These are phyloP conservation scores for Leptatherina wallacei DNA, from an alignment of 2,797 vertebrate genomes.

Conservation along the genomic window DNA sequence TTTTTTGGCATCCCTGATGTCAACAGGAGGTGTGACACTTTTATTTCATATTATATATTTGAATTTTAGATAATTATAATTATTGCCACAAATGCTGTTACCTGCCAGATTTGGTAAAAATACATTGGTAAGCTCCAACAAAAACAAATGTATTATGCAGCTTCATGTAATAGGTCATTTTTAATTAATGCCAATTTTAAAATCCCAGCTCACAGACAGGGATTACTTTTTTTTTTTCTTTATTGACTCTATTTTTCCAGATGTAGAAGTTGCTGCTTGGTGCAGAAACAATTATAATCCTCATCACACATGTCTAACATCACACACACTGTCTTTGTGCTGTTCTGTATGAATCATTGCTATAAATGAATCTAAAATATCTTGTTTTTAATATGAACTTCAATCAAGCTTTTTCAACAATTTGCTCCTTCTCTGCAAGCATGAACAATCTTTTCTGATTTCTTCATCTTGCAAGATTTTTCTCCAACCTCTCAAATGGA, in stretches of 20 bases:
- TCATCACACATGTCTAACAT: no score
- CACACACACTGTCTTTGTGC: no score
- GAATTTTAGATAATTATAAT: not conserved
- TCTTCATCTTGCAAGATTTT: constrained; percentile 46
- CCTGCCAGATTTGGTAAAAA: not conserved
- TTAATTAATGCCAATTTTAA: no score
- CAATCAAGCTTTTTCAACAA: not conserved
- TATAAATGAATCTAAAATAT: not conserved
- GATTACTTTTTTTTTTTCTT: no score
- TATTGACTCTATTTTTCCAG: not conserved
- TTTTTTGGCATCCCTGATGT: not conserved
- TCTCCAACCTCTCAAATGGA: constrained; percentile 44
- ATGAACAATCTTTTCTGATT: not conserved
- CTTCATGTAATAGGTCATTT: no score
- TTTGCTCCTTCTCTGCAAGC: not conserved
- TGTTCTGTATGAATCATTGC: no score
- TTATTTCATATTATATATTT: not conserved
- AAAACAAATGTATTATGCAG: no score
- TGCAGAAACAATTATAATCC: not conserved
- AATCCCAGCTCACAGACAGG: no score
- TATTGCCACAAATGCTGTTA: no score
- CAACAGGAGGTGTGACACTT: not conserved
- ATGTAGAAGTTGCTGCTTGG: not conserved
- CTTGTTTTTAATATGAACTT: not conserved
- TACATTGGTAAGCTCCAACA: not conserved